phyloP scores from a whole-genome alignment of 1,140 invertebrate species.

The Papilio helenus region DNA sequence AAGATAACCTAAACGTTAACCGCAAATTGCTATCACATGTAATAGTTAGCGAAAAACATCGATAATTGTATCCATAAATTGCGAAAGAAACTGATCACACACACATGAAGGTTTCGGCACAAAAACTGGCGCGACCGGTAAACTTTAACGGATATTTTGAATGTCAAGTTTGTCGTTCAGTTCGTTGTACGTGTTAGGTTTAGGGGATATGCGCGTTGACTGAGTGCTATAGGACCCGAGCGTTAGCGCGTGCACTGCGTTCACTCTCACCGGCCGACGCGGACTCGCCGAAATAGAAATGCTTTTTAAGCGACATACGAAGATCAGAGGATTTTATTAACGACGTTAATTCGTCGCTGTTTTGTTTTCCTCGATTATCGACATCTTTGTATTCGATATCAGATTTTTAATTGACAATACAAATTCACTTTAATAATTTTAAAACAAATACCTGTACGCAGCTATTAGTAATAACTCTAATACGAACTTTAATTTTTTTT shows the following conservation, averaged over 20 bases:
- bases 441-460: too few relatives aligned
- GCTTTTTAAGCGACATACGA: constrained; percentile 46
- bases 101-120: background rate
- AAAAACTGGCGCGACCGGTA: constrained; percentile 21
- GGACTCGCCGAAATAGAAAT: constrained; percentile 76
- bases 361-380: background rate
- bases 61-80: background rate
- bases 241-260: constrained; percentile 49
- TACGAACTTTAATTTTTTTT: too few relatives aligned
- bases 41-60: background rate
- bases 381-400: background rate
- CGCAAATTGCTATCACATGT: background rate
- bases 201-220: constrained; percentile 66
- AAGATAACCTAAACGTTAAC: background rate
- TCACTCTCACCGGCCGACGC: constrained; percentile 53
- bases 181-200: constrained; percentile 59
- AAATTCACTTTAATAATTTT: too few relatives aligned
- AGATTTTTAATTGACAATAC: too few relatives aligned
- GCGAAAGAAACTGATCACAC: background rate
- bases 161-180: constrained; percentile 20
- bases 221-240: constrained; percentile 52
- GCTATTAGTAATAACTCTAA: too few relatives aligned
- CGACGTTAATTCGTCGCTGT: background rate
- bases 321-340: background rate
- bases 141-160: constrained; percentile 16